phyloP scores from a whole-genome alignment of 1,140 invertebrate genomes.

The Oryctes rhinoceros region DNA sequence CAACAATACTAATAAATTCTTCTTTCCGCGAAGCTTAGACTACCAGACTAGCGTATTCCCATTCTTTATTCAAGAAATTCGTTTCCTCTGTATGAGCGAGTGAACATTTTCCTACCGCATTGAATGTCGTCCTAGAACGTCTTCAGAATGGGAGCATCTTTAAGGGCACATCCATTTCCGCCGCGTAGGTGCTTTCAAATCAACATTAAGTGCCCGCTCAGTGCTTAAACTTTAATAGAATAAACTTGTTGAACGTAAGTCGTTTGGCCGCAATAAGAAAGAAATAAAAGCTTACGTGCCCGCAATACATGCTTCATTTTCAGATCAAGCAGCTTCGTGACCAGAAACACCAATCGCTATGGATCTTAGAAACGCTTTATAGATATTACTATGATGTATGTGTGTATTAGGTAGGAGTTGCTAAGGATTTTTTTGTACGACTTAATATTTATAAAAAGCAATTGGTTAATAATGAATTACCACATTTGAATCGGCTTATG shows the following conservation, averaged over 20 bases:
- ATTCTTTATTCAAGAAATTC: too few relatives aligned
- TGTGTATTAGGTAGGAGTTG: too few relatives aligned
- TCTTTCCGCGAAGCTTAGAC: too few relatives aligned
- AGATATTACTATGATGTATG: neutral
- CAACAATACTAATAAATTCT: too few relatives aligned
- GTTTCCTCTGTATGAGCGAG: too few relatives aligned
- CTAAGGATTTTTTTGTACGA: too few relatives aligned
- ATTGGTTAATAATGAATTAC: too few relatives aligned
- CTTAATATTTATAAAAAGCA: too few relatives aligned
- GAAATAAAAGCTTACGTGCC: constrained; percentile 11
- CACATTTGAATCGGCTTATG: too few relatives aligned
- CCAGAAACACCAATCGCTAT: neutral
- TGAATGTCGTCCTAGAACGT: neutral
- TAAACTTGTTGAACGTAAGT: constrained; percentile 18
- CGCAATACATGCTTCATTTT: constrained; percentile 14
- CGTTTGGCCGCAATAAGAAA: neutral
- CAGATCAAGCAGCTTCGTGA: neutral
- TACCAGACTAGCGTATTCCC: too few relatives aligned
- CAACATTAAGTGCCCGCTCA: constrained; percentile 7
- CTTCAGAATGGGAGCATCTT: neutral
- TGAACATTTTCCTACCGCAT: too few relatives aligned
- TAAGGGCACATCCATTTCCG: neutral
- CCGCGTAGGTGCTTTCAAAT: neutral
- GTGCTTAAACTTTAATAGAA: constrained; percentile 1
- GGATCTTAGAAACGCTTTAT: neutral